Base-by-base conservation (phyloP, 2,797 vertebrate species). In the Parauchenoglanis ngamensis region DNA sequence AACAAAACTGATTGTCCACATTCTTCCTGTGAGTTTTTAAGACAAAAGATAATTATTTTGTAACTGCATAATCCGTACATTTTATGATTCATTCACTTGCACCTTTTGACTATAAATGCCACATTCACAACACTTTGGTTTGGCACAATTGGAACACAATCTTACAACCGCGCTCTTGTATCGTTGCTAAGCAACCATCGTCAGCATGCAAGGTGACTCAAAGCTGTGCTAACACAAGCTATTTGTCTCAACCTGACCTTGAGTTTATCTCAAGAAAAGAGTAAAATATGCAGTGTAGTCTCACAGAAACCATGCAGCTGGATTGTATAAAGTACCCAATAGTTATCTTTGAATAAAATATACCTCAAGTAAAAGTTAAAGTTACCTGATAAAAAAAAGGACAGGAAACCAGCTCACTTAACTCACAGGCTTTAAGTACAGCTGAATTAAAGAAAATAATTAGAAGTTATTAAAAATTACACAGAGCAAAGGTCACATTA, bases 51-150 rank as follows among this genome's bases (percentile, higher is more conserved):
- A 73, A 73, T 75, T 84, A 44, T 84, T 57, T 57, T 56, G 23
- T 57, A 59, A n/a, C 31, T 59, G 13, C 35, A n/a, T 46, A 61
- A 75, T 85, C 54, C 59, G 54, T 75, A 13, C 54, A 61, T 59
- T 31, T 75, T n/a, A 49, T 84, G 70, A 59, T 70, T 59, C 70
- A 85, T 85, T n/a, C 28, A 85, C 54, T 61, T 84, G 68, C 54
- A 84, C 68, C 68, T 84, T 84, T 75, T 61, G 35, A 44, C 7
- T 75, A 46, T 75, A 75, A 85, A 85, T 85, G 70, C 40, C 83
- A 84, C 83, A 75, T 73, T 75, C 56, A 75, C 61, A 85, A 61
- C 68, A 73, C 52, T 59, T 59, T 75, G 25, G 4, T 61, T 84
- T 46, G 25, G 35, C 83, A 85, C 31, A 75, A 85, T 46, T 85